Conservation (phyloP, 2,113 vertebrate genomes). For the Phoxinus phoxinus region DNA sequence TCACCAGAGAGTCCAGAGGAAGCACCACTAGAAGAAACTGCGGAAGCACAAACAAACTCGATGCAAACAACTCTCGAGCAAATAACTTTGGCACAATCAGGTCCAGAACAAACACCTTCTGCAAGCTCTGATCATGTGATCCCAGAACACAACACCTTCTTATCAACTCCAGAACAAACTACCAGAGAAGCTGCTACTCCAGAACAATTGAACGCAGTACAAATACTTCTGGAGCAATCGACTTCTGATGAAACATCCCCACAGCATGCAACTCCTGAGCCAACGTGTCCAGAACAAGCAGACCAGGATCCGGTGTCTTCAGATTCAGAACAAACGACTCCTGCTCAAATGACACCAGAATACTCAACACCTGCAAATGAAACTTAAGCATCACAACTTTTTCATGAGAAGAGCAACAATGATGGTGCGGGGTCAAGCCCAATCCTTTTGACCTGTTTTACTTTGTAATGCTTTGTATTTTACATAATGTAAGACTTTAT, state of each 20-base stretch:
- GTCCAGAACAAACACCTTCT: not conserved
- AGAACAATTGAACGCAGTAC: not conserved
- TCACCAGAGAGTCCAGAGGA: not conserved
- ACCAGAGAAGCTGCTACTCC: not conserved
- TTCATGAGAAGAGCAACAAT: not conserved
- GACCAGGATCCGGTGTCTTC: not conserved
- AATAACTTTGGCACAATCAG: not conserved
- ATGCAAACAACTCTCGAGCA: not conserved
- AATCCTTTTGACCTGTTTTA: not conserved
- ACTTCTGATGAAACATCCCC: not conserved
- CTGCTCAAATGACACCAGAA: not conserved
- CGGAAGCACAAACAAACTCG: constrained; percentile 8
- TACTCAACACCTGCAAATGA: not conserved
- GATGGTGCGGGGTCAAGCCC: not conserved
- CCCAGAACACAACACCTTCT: not conserved
- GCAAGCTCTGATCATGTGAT: not conserved
- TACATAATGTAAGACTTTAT: not conserved
- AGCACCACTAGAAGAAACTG: not conserved
- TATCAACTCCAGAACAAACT: not conserved
- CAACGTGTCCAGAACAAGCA: not conserved
- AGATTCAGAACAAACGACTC: constrained; percentile 12
- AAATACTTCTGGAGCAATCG: not conserved
- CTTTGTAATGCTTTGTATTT: not conserved
- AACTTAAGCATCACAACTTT: not conserved
- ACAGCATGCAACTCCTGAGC: not conserved